phyloP scores from a whole-genome alignment of 2,113 vertebrate species.

The Microtus montanus region DNA sequence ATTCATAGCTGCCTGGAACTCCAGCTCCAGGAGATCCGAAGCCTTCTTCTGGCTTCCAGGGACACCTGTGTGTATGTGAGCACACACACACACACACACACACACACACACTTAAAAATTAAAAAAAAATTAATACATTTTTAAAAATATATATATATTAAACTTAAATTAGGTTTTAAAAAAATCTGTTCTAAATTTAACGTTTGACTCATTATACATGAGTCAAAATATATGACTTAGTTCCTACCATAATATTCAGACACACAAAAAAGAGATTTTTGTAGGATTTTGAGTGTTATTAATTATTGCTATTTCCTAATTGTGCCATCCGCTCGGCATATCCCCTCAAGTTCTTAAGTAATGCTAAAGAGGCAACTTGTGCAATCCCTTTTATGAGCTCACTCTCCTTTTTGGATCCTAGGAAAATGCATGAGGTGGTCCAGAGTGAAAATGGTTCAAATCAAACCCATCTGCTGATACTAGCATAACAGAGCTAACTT shows the following conservation, averaged over 20 bases:
- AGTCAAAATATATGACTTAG: constrained; percentile 43
- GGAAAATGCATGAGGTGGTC: constrained; percentile 73
- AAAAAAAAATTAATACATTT: neutral
- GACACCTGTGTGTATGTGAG: neutral
- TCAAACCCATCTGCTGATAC: constrained; percentile 75
- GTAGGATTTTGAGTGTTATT: neutral
- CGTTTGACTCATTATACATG: neutral
- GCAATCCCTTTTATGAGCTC: constrained; percentile 76
- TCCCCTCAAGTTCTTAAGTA: constrained; percentile 56
- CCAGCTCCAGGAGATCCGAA: too few relatives aligned
- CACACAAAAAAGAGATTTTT: neutral
- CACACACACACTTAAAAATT: neutral
- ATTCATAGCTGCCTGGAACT: neutral
- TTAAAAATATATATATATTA: constrained; percentile 9
- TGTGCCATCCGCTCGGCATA: neutral
- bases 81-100: neutral
- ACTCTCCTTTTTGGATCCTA: constrained; percentile 74
- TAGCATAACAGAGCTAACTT: constrained; percentile 61
- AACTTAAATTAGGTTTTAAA: constrained; percentile 2
- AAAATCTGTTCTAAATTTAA: constrained; percentile 40
- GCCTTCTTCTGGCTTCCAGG: neutral
- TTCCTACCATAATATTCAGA: constrained; percentile 8
- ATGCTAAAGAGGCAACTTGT: constrained; percentile 72
- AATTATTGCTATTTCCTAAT: constrained; percentile 49
- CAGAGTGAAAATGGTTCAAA: constrained; percentile 75